Percentiles rank a stretch among this genome's conserved stretches.
Evolutionary conservation across 2,888 invertebrate genomes (phyloP).

Genomic region (Cetonia aurata): DNA sequence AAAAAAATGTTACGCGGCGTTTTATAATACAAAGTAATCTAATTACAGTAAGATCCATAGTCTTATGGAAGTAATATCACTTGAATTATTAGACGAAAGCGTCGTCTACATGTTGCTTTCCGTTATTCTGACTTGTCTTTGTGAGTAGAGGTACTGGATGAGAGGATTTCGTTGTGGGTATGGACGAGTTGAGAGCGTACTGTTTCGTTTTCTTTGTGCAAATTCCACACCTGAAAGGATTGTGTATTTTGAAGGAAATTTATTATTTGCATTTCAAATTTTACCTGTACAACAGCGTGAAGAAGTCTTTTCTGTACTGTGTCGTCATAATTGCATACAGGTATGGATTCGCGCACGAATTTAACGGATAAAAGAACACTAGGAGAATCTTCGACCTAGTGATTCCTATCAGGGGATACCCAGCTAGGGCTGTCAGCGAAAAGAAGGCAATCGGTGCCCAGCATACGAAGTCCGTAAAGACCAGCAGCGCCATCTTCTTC

Average conservation of each 20-base stretch:
- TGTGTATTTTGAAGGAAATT: not conserved
- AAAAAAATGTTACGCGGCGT: conserved; percentile 11
- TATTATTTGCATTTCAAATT: not conserved
- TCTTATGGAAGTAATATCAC: conserved; percentile 33
- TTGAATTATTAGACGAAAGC: conserved; percentile 51
- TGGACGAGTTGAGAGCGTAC: conserved; percentile 66
- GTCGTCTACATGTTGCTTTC: conserved; percentile 51
- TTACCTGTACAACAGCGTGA: conserved; percentile 76
- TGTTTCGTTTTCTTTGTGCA: conserved; percentile 68
- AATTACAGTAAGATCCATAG: conserved; percentile 26
- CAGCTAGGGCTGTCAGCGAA: conserved; percentile 86
- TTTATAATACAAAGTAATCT: conserved; percentile 28
- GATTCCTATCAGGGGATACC: conserved; percentile 86
- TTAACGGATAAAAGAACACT: conserved; percentile 92
- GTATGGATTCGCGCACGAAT: conserved; percentile 94
- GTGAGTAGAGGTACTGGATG: conserved; percentile 57
- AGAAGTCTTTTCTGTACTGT: conserved; percentile 84
- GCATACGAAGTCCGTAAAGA: conserved; percentile 85
- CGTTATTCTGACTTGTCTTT: conserved; percentile 53
- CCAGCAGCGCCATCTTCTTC: conserved; percentile 91
- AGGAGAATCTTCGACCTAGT: conserved; percentile 84
- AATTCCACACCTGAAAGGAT: conserved; percentile 65
- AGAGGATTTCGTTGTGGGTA: conserved; percentile 58
- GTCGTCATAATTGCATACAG: conserved; percentile 91
- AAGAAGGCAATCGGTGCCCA: conserved; percentile 93